Percentiles rank a stretch among this genome's conserved stretches.
Conservation (phyloP, 1,140 invertebrate species). For the Glossosoma conforme region DNA sequence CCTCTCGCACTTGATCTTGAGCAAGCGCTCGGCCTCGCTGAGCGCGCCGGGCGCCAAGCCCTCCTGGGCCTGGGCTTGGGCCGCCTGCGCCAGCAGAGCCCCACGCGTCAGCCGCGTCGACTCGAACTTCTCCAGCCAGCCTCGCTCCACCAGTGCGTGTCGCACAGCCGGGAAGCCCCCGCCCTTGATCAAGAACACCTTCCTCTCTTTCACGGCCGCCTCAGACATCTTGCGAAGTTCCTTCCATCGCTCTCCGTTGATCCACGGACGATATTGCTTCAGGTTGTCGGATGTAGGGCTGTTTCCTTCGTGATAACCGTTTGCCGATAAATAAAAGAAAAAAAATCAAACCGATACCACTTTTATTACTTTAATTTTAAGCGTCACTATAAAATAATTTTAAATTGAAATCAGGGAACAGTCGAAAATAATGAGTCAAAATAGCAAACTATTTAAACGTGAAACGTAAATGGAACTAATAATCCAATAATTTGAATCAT, state of each 20-base stretch:
- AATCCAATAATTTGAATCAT: no score
- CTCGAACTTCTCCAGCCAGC: conserved; percentile 63
- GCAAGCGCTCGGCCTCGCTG: conserved; percentile 38
- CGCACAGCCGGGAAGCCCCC: conserved; percentile 51
- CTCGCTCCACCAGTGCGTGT: conserved; percentile 52
- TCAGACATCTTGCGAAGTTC: conserved; percentile 48
- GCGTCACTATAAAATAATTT: no score
- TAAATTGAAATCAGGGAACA: no score
- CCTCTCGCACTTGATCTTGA: conserved; percentile 52
- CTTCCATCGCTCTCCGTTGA: conserved; percentile 46
- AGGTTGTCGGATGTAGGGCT: conserved; percentile 29
- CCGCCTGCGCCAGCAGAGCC: conserved; percentile 30
- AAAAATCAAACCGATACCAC: no score
- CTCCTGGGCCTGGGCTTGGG: conserved; percentile 9
- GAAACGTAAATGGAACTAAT: no score
- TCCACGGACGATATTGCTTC: conserved; percentile 44
- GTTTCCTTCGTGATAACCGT: no score
- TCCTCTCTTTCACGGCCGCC: conserved; percentile 44
- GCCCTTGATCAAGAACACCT: conserved; percentile 49
- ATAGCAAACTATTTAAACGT: no score
- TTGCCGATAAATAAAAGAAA: no score
- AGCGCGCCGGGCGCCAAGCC: conserved; percentile 33
- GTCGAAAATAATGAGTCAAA: no score
- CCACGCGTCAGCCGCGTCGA: conserved; percentile 41
- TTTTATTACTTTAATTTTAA: no score